These are phyloP conservation scores for Echinarachnius parma DNA, from an alignment of 53 echinoderm and acorn worm genomes.

Conservation along the genomic window DNA sequence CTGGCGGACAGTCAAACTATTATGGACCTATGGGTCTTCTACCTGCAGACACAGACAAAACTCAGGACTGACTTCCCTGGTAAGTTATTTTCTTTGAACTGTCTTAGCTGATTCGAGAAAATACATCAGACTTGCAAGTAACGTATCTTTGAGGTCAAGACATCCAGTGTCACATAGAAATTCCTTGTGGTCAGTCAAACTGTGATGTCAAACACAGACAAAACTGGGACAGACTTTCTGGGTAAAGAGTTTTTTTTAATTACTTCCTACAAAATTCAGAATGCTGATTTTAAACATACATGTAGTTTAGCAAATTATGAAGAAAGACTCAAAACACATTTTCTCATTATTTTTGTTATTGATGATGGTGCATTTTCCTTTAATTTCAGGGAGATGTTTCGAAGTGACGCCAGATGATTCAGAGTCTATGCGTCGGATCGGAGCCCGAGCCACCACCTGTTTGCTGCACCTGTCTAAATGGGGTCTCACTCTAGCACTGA, in stretches of 20 bases:
- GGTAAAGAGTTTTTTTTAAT: too few relatives aligned
- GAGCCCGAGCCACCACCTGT: slow-evolving; percentile 77
- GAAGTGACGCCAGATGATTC: slow-evolving; percentile 84
- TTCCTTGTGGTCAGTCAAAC: slow-evolving; percentile 75
- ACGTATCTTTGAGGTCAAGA: slow-evolving; percentile 73
- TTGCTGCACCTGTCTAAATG: slow-evolving; percentile 86
- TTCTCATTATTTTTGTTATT: not conserved
- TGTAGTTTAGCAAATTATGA: too few relatives aligned
- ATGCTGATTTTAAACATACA: too few relatives aligned
- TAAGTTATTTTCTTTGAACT: too few relatives aligned
- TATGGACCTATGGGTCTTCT: slow-evolving; percentile 99
- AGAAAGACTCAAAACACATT: too few relatives aligned
- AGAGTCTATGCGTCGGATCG: slow-evolving; percentile 78
- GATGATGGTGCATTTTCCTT: too few relatives aligned
- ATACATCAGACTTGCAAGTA: slow-evolving; percentile 75
- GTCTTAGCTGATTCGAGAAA: too few relatives aligned
- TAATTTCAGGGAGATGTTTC: slow-evolving; percentile 74
- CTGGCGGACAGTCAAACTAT: slow-evolving; percentile 72
- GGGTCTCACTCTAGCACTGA: slow-evolving; percentile 88
- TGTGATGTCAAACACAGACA: slow-evolving; percentile 90
- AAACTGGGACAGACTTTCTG: slow-evolving; percentile 77
- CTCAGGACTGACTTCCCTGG: slow-evolving; percentile 81
- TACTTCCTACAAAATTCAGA: too few relatives aligned
- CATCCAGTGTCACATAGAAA: slow-evolving; percentile 56
- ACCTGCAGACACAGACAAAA: slow-evolving; percentile 90